A percentile compares a stretch with the other conserved stretches of the same genome.
Evolutionary conservation across 1,140 invertebrate species (phyloP).

Genomic region (Diachasmimorpha longicaudata): DNA sequence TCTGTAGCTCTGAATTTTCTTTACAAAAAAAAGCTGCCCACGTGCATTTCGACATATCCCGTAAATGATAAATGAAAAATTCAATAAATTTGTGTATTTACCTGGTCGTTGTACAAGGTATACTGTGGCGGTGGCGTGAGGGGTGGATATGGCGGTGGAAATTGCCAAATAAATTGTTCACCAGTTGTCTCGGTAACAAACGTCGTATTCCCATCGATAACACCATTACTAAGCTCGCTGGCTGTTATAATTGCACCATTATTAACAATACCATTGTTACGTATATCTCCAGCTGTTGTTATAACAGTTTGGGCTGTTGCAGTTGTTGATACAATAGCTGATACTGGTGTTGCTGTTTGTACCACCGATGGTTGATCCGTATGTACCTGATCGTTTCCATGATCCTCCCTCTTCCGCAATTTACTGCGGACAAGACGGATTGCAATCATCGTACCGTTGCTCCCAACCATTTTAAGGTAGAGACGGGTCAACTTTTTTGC

Average conservation of each 20-base stretch:
- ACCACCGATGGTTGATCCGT: constrained; percentile 69
- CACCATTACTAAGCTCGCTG: constrained; percentile 21
- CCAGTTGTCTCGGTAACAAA: constrained; percentile 52
- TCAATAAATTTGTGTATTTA: constrained; percentile 51
- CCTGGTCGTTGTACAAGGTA: constrained; percentile 81
- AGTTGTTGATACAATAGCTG: constrained; percentile 34
- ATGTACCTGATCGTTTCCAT: constrained; percentile 70
- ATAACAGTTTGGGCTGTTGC: constrained; percentile 37
- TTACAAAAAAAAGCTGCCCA: neutral
- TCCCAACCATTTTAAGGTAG: constrained; percentile 72
- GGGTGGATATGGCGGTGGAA: constrained; percentile 70
- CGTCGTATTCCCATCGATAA: constrained; percentile 23
- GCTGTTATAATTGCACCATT: constrained; percentile 21
- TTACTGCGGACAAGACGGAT: constrained; percentile 88
- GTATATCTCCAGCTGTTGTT: constrained; percentile 40
- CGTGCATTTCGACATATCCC: neutral
- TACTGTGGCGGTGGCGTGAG: constrained; percentile 70
- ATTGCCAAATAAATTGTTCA: constrained; percentile 78
- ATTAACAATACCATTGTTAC: constrained; percentile 30
- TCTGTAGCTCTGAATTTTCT: too few relatives aligned
- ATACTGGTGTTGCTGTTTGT: constrained; percentile 61
- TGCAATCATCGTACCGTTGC: constrained; percentile 81
- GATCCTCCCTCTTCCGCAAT: constrained; percentile 81
- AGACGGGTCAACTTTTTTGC: constrained; percentile 51
- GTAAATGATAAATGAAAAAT: neutral